Evolutionary conservation across 2,113 vertebrate genomes (phyloP).

Genomic region (Cephalopholis sonnerati): DNA sequence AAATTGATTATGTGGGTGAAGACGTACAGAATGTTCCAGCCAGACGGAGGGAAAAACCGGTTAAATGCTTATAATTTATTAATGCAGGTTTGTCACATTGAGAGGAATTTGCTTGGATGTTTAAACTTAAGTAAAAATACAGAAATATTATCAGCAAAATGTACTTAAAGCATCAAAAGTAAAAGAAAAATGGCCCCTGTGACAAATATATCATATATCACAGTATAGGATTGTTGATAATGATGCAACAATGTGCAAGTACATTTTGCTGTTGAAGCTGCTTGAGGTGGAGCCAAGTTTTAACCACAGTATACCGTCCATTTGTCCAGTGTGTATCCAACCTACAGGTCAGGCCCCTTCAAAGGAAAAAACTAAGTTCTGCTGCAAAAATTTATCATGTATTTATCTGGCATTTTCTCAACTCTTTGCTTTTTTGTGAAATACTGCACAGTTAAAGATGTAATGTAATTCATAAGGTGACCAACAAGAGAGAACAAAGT

Average conservation of each 20-base stretch:
- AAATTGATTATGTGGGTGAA: conserved; percentile 33
- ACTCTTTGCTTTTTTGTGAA: not conserved
- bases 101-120: not conserved
- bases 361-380: not conserved
- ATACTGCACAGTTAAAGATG: not conserved
- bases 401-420: not conserved
- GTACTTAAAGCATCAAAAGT: not conserved
- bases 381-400: not conserved
- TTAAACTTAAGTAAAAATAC: not conserved
- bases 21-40: not conserved
- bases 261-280: not conserved
- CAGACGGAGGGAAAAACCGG: not conserved
- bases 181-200: not conserved
- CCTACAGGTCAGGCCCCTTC: not conserved
- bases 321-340: not conserved
- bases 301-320: not conserved
- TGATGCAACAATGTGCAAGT: conserved; percentile 5
- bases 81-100: not conserved
- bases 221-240: not conserved
- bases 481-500: too few species aligned
- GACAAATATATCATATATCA: not conserved
- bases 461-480: too few species aligned
- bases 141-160: not conserved
- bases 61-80: not conserved
- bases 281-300: not conserved